Evolutionary conservation across 2,888 invertebrate genomes (phyloP).

Genomic region (Oscheius onirici): DNA sequence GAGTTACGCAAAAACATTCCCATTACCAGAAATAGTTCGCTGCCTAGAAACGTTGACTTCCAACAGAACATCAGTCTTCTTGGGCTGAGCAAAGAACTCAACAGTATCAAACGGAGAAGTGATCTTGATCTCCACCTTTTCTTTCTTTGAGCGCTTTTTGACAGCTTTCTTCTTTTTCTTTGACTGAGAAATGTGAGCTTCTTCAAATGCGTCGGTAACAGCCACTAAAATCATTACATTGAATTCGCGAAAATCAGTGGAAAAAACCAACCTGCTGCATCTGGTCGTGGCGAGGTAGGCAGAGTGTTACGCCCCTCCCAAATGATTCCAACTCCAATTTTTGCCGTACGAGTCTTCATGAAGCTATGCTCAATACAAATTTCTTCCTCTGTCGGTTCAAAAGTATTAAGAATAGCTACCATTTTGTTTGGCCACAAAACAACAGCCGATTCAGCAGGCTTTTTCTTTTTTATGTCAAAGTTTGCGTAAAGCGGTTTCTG

Average conservation of each 20-base stretch:
- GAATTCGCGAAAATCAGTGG: too few relatives aligned
- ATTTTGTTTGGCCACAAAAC: slow-evolving; percentile 12
- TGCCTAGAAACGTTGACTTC: slow-evolving; percentile 35
- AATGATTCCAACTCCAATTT: slow-evolving; percentile 56
- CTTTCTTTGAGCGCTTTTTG: slow-evolving; percentile 36
- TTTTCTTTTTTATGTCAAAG: slow-evolving; percentile 4
- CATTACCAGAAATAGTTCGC: slow-evolving; percentile 37
- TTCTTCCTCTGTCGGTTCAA: slow-evolving; percentile 3
- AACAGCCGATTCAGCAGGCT: slow-evolving; percentile 6
- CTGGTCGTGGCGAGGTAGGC: slow-evolving; percentile 16
- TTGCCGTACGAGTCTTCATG: slow-evolving; percentile 48
- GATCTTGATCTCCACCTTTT: slow-evolving; percentile 33
- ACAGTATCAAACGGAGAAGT: slow-evolving; percentile 26
- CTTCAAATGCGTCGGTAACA: slow-evolving; percentile 36
- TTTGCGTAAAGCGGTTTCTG: slow-evolving; percentile 18
- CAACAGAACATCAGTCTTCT: slow-evolving; percentile 16
- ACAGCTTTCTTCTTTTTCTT: slow-evolving; percentile 46
- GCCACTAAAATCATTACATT: too few relatives aligned
- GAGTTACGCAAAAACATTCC: not conserved
- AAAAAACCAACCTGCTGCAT: slow-evolving; percentile 15
- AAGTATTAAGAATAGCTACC: slow-evolving; percentile 4
- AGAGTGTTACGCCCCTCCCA: slow-evolving; percentile 36
- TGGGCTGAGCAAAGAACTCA: slow-evolving; percentile 12
- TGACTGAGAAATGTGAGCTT: slow-evolving; percentile 34
- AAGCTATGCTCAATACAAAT: slow-evolving; percentile 20